Evolutionary conservation across 2,888 invertebrate genomes (phyloP).

Genomic region (Coelinius sp.): DNA sequence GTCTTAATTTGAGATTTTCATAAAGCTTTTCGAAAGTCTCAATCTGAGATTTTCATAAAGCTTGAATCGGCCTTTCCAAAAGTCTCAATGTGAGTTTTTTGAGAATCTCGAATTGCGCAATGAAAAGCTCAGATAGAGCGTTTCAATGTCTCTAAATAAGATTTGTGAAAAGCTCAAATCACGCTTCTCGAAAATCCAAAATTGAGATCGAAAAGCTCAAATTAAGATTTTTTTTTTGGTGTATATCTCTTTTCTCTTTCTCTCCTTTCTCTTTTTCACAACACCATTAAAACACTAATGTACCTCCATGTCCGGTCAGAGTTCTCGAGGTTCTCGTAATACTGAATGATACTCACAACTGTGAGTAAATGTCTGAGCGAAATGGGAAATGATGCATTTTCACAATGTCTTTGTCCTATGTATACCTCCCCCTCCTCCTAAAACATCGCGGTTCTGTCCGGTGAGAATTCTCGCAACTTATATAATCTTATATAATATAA

Average conservation of each 20-base stretch:
- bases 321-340: slow-evolving; percentile 52
- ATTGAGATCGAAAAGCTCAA: too few relatives aligned
- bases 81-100: too few relatives aligned
- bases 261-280: slow-evolving; percentile 57
- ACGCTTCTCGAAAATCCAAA: too few relatives aligned
- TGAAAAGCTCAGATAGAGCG: too few relatives aligned
- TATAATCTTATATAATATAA: slow-evolving; percentile 55
- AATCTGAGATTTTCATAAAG: too few relatives aligned
- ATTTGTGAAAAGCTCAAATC: not conserved
- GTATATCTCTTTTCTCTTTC: slow-evolving; percentile 31
- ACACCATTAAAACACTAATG: slow-evolving; percentile 63
- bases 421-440: slow-evolving; percentile 43
- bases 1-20: too few relatives aligned
- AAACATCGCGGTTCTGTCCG: slow-evolving; percentile 37
- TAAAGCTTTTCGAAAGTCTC: too few relatives aligned
- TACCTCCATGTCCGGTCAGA: slow-evolving; percentile 47
- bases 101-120: too few relatives aligned
- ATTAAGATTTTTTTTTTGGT: too few relatives aligned
- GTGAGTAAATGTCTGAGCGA: not conserved
- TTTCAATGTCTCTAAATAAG: too few relatives aligned
- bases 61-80: too few relatives aligned
- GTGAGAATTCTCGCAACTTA: slow-evolving; percentile 38
- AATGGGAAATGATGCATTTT: slow-evolving; percentile 55
- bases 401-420: slow-evolving; percentile 59
- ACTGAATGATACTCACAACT: slow-evolving; percentile 54